Evolutionary conservation across 2,113 vertebrate species (phyloP), one percentile per base, ranked within the genome.

Genomic region (Nansenia antarctica): DNA sequence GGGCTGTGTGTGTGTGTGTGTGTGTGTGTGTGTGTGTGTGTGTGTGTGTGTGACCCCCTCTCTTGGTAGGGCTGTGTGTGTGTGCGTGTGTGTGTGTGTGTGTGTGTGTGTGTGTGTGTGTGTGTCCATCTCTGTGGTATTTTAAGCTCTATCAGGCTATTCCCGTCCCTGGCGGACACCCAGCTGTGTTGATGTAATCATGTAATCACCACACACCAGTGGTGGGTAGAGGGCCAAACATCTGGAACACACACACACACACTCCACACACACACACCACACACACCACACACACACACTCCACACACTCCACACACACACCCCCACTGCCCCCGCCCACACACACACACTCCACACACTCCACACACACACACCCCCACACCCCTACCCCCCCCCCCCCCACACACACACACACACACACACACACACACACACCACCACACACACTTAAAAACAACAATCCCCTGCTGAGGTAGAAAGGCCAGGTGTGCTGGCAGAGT

Each of bases 91-190:
- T 47, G 42, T 47, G 42, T 18, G 42, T 47, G 3, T 12, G 15
- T 32, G 27, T 14, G 27, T 47, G 27, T 20, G 11, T 20, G 47
- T 69, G 12, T 42, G 65, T 57, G 70, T 57, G 52, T 37, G 62
- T 54, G 24, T 65, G 53, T 39, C 53, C 47, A 18, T 62, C 58
- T 39, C 47, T 3, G 57, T 54, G 42, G 45, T 83, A 83, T 86
- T 86, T 86, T 73, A 77, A 69, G 72, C 62, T 62, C 47, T 2
- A 1, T 7, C n/a, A 58, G 54, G 81, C 77, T 82, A 87, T 86
- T 82, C 65, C 65, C 70, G 64, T 66, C 45, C 1, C 47, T 83
- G 78, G 81, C 73, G 31, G 22, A 20, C 7, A 3, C 82, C 77
- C 79, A 79, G 63, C 42, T 70, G 71, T 61, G 65, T 68, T 77